Conservation (phyloP, 2,113 vertebrate genomes). For the Leucoraja erinaceus region DNA sequence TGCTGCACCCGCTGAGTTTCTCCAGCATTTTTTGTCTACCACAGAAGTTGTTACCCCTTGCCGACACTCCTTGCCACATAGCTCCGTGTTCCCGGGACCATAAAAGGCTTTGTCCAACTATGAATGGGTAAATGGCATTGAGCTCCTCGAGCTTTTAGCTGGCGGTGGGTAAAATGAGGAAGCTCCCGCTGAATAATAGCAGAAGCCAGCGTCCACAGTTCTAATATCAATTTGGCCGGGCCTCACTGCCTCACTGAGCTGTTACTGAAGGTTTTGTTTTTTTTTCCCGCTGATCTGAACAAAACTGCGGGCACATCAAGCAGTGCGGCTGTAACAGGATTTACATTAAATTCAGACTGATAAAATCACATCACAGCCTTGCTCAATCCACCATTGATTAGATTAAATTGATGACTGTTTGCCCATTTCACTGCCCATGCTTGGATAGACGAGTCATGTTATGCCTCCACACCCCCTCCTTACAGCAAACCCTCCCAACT, state of each 20-base stretch:
- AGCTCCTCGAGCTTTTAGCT: neutral
- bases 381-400: conserved; percentile 51
- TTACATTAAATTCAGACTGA: conserved; percentile 63
- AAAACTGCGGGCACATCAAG: conserved; percentile 66
- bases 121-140: neutral
- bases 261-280: conserved; percentile 58
- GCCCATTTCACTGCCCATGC: conserved; percentile 45
- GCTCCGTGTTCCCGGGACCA: too few relatives aligned
- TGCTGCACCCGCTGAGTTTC: too few relatives aligned
- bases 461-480: conserved; percentile 45
- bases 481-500: conserved; percentile 38
- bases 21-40: too few relatives aligned
- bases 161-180: neutral
- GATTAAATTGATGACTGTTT: conserved; percentile 43
- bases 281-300: conserved; percentile 49
- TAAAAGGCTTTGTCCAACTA: neutral
- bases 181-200: conserved; percentile 52
- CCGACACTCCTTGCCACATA: neutral
- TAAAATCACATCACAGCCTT: conserved; percentile 61
- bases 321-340: conserved; percentile 61
- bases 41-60: too few relatives aligned
- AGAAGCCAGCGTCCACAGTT: conserved; percentile 61
- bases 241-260: conserved; percentile 67
- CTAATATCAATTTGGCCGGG: conserved; percentile 66
- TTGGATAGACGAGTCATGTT: conserved; percentile 50